Percentiles rank a stretch among this genome's conserved stretches.
Evolutionary conservation across 2,113 vertebrate species (phyloP).

Genomic region (Coptodon rendalli): DNA sequence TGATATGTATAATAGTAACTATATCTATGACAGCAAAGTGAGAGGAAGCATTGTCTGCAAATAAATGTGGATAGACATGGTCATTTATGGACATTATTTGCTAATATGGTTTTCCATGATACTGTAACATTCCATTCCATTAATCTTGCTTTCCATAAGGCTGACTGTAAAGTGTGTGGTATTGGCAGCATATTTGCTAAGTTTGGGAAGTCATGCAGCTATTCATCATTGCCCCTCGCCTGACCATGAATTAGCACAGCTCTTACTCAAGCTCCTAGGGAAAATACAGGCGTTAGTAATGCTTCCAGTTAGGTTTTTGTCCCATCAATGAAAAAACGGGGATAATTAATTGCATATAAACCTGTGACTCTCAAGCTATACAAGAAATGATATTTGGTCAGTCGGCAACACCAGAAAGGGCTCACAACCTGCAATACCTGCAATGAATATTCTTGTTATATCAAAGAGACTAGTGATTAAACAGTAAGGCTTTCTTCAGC

Average conservation of each 20-base stretch:
- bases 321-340: background rate
- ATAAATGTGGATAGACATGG: background rate
- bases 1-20: background rate
- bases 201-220: slow-evolving; percentile 7
- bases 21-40: background rate
- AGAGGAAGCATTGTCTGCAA: background rate
- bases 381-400: background rate
- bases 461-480: background rate
- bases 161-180: background rate
- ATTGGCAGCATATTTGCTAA: background rate
- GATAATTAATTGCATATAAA: background rate
- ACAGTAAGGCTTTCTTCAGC: background rate
- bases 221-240: background rate
- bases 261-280: background rate
- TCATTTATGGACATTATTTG: background rate
- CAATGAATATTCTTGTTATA: background rate
- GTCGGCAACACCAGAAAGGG: fast-evolving
- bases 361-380: background rate
- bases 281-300: slow-evolving; percentile 16
- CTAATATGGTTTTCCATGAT: background rate
- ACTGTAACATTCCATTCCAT: background rate
- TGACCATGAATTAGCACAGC: slow-evolving; percentile 1
- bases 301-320: background rate
- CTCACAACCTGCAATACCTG: background rate
- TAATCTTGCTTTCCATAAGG: background rate